A percentile compares a stretch with the other conserved stretches of the same genome.
These are phyloP conservation scores for Platysteira castanea DNA, from an alignment of 2,113 vertebrate species.

Conservation along the genomic window DNA sequence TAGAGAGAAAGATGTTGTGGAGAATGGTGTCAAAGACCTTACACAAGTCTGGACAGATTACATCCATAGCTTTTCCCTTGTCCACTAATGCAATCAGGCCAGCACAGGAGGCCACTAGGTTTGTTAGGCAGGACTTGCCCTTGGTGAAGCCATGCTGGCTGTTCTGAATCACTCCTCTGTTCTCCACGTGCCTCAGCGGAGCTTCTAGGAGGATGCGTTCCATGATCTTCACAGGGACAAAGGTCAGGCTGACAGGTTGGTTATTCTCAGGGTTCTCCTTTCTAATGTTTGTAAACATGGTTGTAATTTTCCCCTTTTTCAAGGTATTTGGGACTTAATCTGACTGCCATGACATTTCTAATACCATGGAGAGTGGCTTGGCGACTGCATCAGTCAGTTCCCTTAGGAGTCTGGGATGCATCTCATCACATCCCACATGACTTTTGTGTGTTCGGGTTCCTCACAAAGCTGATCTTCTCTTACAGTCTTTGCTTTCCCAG, in stretches of 20 bases:
- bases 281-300: rapidly evolving
- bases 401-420: not conserved
- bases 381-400: not conserved
- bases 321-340: not conserved
- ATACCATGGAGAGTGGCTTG: not conserved
- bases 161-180: not conserved
- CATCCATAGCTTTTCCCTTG: not conserved
- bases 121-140: not conserved
- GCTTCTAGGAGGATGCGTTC: not conserved
- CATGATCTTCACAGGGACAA: not conserved
- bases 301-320: not conserved
- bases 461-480: not conserved
- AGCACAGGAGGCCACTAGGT: not conserved
- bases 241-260: not conserved
- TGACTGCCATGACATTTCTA: not conserved
- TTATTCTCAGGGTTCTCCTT: not conserved
- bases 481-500: not conserved
- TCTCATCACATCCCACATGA: rapidly evolving
- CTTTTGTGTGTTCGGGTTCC: not conserved
- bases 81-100: not conserved
- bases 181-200: not conserved
- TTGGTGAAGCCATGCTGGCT: not conserved
- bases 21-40: not conserved
- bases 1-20: not conserved
- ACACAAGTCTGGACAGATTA: not conserved